Base-by-base conservation (phyloP, 2,113 vertebrate species). In the Aplodontia rufa region DNA sequence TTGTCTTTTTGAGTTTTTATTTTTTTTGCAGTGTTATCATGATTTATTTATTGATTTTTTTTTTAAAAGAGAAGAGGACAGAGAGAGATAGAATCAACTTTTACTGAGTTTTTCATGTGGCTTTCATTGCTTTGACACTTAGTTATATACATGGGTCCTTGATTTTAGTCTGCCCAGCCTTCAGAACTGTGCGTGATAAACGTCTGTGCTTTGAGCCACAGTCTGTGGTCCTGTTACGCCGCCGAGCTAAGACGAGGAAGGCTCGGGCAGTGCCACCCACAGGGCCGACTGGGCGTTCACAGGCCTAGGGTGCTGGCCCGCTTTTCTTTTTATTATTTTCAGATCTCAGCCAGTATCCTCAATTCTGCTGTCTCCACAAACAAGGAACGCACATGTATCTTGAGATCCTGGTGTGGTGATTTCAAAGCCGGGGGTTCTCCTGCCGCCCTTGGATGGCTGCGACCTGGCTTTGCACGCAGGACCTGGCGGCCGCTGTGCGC, bases 301-400 rank as follows among this genome's bases (percentile, higher is more conserved):
- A 45, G 40, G 64, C 12, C 2, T 0, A 0, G 0, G 49, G 6
- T 20, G 0, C 12, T 1, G 0, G 22, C 26, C 26, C 16, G 0
- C 2, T 83, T 16, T 53, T 62, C 40, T 82, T 30, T 58, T 53
- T 49, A 14, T 28, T 17, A 37, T 6, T 92, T 92, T 47, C 79
- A 22, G 24, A 28, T 80, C 68, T 76, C 82, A 49, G 51, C 72
- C 71, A 1, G 53, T 47, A 88, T 85, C 68, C 51, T 71, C n/a
- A 13, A 4, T 24, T 35, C 85, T 84, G 11, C 80, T 26, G 51
- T 45, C 19, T 51, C 8, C 66, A 45, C 75, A 75, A 81, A 72
- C 12, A 42, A 60, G 71, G 58, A 64, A 11, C 28, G 13, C 20
- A 5, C 62, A 30, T 19, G 64, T 58, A 53, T 83, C 84, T 80